Percentiles rank a stretch among this genome's conserved stretches.
These are phyloP conservation scores for Lasioglossum villosulum DNA, from an alignment of 2,888 invertebrate genomes.

Conservation along the genomic window DNA sequence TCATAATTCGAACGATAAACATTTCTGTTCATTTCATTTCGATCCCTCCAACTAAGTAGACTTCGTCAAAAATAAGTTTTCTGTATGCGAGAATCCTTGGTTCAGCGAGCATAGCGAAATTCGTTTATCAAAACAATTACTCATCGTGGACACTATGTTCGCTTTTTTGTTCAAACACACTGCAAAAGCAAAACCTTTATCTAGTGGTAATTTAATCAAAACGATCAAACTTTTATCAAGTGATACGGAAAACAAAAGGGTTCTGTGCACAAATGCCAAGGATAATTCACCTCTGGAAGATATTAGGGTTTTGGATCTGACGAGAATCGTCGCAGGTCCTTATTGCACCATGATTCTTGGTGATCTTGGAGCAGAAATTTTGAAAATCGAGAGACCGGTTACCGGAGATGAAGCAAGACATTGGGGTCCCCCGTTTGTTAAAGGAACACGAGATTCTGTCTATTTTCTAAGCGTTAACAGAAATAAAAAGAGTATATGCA, in stretches of 20 bases:
- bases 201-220: background rate
- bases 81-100: background rate
- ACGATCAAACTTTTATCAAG: background rate
- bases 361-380: conserved; percentile 96
- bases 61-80: background rate
- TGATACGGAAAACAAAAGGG: conserved; percentile 21
- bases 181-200: conserved; percentile 1
- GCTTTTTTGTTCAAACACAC: conserved; percentile 4
- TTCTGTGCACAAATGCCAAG: conserved; percentile 29
- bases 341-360: conserved; percentile 97
- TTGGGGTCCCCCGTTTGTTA: conserved; percentile 96
- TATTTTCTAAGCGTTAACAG: conserved; percentile 96
- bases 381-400: conserved; percentile 95
- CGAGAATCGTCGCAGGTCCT: conserved; percentile 96
- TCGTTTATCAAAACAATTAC: background rate
- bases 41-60: background rate
- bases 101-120: background rate
- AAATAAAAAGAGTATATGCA: conserved; percentile 96
- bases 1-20: background rate
- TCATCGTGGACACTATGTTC: background rate
- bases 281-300: conserved; percentile 88
- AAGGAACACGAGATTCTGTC: conserved; percentile 88
- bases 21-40: background rate
- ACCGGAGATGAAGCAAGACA: conserved; percentile 94
- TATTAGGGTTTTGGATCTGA: conserved; percentile 91